Evolutionary conservation across 1,140 invertebrate genomes (phyloP).

Genomic region (Oryctes rhinoceros): DNA sequence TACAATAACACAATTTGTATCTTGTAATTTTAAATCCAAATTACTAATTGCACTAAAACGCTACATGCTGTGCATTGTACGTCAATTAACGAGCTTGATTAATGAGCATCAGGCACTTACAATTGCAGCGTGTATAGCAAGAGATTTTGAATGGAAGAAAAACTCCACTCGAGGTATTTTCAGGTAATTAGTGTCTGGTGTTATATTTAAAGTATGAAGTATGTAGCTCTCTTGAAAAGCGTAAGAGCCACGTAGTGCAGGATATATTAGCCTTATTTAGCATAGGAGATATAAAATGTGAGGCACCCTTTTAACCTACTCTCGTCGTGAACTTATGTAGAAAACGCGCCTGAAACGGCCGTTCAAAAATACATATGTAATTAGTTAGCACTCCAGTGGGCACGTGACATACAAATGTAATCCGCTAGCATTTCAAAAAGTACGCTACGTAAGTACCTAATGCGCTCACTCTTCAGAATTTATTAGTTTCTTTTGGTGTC

Average conservation of each 20-base stretch:
- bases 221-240: slow-evolving; percentile 18
- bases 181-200: not conserved
- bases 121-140: not conserved
- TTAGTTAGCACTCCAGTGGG: slow-evolving; percentile 21
- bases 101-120: not conserved
- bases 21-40: not conserved
- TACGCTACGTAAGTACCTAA: slow-evolving; percentile 5
- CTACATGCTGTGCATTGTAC: not conserved
- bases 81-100: slow-evolving; percentile 10
- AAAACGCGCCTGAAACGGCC: slow-evolving; percentile 7
- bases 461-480: not conserved
- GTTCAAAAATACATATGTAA: slow-evolving; percentile 22
- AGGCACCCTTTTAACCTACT: slow-evolving; percentile 18
- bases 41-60: not conserved
- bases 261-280: slow-evolving; percentile 9
- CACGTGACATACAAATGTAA: slow-evolving; percentile 18
- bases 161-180: slow-evolving; percentile 7
- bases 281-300: slow-evolving; percentile 4
- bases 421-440: not conserved
- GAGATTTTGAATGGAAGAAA: not conserved
- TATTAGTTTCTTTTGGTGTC: slow-evolving; percentile 7
- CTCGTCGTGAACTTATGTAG: slow-evolving; percentile 6
- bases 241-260: not conserved
- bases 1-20: not conserved
- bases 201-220: slow-evolving; percentile 20